Evolutionary conservation across 2,888 invertebrate species (phyloP).

Genomic region (Augochlorella aurata): DNA sequence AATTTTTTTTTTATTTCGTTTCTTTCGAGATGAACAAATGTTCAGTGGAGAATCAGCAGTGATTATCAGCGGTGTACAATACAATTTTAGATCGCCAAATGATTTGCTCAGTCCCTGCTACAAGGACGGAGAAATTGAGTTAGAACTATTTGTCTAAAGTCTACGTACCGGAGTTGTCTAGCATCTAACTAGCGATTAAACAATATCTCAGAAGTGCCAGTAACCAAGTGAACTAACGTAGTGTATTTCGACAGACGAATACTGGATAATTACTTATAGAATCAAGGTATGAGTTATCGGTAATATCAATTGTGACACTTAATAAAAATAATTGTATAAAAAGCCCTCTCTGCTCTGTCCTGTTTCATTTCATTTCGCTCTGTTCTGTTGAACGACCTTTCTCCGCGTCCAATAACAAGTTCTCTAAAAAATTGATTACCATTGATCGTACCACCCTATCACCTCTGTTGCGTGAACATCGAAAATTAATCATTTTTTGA

Average conservation of each 20-base stretch:
- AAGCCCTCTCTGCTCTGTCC: not conserved
- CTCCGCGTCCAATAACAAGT: not conserved
- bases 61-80: not conserved
- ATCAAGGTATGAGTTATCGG: slow-evolving; percentile 48
- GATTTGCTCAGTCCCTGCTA: slow-evolving; percentile 47
- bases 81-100: not conserved
- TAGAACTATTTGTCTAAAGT: slow-evolving; percentile 63
- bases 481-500: not conserved
- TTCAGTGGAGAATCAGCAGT: not conserved
- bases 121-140: slow-evolving; percentile 66
- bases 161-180: slow-evolving; percentile 48
- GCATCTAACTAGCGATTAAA: slow-evolving; percentile 59
- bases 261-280: slow-evolving; percentile 62
- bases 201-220: slow-evolving; percentile 67
- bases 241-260: slow-evolving; percentile 57
- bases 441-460: not conserved
- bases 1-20: not conserved
- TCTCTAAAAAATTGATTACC: not conserved
- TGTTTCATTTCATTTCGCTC: not conserved
- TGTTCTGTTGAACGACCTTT: not conserved
- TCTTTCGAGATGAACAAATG: not conserved
- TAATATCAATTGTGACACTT: slow-evolving; percentile 61
- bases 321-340: slow-evolving; percentile 67
- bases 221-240: slow-evolving; percentile 63
- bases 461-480: not conserved